Evolutionary conservation across 2,888 invertebrate genomes (phyloP).

Genomic region (Biston betularia): DNA sequence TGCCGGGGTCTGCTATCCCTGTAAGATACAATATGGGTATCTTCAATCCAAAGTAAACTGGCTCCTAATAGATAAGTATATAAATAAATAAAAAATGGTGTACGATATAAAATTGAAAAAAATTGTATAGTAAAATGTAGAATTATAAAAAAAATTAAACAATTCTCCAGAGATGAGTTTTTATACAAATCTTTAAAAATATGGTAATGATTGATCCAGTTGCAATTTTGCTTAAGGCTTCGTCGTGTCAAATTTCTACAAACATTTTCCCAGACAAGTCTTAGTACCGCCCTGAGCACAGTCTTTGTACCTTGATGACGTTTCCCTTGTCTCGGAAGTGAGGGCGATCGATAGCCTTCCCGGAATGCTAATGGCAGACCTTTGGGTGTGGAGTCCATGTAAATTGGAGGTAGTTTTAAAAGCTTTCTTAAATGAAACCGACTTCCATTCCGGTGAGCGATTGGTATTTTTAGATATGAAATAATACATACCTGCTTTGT

Average conservation of each 20-base stretch:
- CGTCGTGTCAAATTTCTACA: not conserved
- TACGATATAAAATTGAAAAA: too few relatives aligned
- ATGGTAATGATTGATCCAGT: too few relatives aligned
- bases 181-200: too few relatives aligned
- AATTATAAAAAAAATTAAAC: too few relatives aligned
- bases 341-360: conserved; percentile 49
- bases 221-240: too few relatives aligned
- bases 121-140: too few relatives aligned
- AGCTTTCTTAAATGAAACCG: conserved; percentile 22
- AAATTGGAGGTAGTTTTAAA: conserved; percentile 22
- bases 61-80: too few relatives aligned
- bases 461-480: conserved; percentile 4
- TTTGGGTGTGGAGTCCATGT: conserved; percentile 16
- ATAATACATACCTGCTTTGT: not conserved
- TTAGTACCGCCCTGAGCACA: conserved; percentile 41
- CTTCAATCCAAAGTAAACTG: too few relatives aligned
- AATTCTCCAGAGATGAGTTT: too few relatives aligned
- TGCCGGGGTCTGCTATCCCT: too few relatives aligned
- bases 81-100: too few relatives aligned
- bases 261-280: conserved; percentile 20
- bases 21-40: too few relatives aligned
- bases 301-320: conserved; percentile 63
- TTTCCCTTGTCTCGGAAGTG: conserved; percentile 54
- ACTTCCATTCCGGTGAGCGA: conserved; percentile 9
- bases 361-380: conserved; percentile 41